These are phyloP conservation scores for Euwallacea similis DNA, from an alignment of 1,140 invertebrate genomes.

Conservation along the genomic window DNA sequence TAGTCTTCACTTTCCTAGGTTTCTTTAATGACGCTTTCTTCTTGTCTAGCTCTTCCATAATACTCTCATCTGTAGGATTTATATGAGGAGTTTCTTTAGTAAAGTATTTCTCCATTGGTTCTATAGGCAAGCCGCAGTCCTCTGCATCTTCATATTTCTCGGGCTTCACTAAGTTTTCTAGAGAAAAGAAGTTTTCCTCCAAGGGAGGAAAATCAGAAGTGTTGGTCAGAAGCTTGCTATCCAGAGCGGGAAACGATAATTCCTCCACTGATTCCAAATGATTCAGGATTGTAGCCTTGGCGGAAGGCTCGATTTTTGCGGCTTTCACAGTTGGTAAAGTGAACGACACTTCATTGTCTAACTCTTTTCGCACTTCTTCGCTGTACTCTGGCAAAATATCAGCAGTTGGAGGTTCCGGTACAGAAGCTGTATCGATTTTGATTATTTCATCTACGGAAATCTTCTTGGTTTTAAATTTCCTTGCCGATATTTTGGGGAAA, in stretches of 20 bases:
- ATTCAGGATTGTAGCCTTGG: neutral
- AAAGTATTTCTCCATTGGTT: slow-evolving; percentile 12
- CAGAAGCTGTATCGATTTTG: neutral
- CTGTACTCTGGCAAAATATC: slow-evolving; percentile 3
- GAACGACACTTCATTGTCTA: slow-evolving; percentile 26
- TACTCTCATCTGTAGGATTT: slow-evolving; percentile 38
- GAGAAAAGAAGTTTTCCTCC: slow-evolving; percentile 39
- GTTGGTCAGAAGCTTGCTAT: slow-evolving; percentile 19
- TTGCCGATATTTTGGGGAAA: neutral
- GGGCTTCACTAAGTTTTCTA: slow-evolving; percentile 34
- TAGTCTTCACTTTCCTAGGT: slow-evolving; percentile 49
- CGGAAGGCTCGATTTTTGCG: neutral
- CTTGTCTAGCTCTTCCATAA: slow-evolving; percentile 37
- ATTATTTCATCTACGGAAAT: no score
- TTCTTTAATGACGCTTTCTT: slow-evolving; percentile 24
- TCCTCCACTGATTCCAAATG: slow-evolving; percentile 5
- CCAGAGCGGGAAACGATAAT: slow-evolving; percentile 28
- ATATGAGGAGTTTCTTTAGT: slow-evolving; percentile 11
- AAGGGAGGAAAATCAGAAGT: slow-evolving; percentile 35
- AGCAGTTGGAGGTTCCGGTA: neutral
- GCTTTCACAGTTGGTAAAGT: neutral
- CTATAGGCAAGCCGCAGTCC: slow-evolving; percentile 36
- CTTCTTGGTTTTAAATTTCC: slow-evolving; percentile 1
- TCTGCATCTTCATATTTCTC: slow-evolving; percentile 44
- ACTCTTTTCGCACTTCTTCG: slow-evolving; percentile 16